Evolutionary conservation across 2,797 vertebrate genomes (phyloP).

Genomic region (Halcyon smyrnensis): DNA sequence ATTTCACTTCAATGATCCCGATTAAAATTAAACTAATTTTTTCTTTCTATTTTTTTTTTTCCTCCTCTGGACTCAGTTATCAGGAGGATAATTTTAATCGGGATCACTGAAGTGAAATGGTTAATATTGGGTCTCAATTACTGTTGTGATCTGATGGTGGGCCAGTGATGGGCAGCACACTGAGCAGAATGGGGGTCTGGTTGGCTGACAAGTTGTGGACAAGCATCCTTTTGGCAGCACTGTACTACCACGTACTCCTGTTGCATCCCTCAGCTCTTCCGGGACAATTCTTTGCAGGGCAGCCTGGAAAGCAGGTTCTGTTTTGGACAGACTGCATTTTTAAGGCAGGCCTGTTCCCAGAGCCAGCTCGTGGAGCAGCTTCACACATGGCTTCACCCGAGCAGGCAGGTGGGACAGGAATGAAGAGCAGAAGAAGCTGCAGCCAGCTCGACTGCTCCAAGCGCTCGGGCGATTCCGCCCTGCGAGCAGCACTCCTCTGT

Average conservation of each 20-base stretch:
- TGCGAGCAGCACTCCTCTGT: not conserved
- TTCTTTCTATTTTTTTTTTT: too few relatives aligned
- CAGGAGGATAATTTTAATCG: not conserved
- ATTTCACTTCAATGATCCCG: too few relatives aligned
- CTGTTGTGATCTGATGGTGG: not conserved
- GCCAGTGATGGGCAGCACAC: not conserved
- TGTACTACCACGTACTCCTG: rapidly evolving
- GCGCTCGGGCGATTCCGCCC: rapidly evolving
- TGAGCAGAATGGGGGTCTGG: rapidly evolving
- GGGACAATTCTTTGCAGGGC: not conserved
- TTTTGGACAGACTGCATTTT: not conserved
- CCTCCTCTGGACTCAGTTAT: too few relatives aligned
- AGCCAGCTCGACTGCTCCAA: not conserved
- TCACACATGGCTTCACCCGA: not conserved
- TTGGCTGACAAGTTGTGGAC: rapidly evolving
- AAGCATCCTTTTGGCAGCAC: not conserved
- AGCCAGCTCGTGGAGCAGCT: not conserved
- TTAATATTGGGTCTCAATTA: not conserved
- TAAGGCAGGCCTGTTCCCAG: not conserved
- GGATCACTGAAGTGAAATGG: not conserved
- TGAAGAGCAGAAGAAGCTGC: not conserved
- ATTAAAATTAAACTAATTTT: too few relatives aligned
- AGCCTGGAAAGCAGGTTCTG: rapidly evolving
- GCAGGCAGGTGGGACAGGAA: not conserved
- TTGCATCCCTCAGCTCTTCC: not conserved